Evolutionary conservation across 2,888 invertebrate species (phyloP).

Genomic region (Epinotia demarniana): DNA sequence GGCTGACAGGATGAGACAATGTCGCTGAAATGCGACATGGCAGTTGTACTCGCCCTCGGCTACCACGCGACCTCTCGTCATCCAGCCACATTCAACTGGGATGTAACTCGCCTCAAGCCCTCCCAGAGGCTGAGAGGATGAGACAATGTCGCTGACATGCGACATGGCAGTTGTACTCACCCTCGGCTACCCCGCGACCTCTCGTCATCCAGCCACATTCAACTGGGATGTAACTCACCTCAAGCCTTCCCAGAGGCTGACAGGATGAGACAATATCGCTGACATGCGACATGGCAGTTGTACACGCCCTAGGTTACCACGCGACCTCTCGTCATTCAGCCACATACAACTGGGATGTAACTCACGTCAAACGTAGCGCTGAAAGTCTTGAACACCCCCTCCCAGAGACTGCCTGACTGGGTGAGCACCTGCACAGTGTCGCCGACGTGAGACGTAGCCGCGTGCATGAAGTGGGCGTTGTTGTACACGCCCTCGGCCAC

Average conservation of each 20-base stretch:
- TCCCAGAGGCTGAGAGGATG: constrained; percentile 93
- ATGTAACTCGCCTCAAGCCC: constrained; percentile 89
- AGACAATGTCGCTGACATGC: constrained; percentile 93
- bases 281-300: too few relatives aligned
- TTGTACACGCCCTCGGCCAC: constrained; percentile 94
- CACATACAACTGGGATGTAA: too few relatives aligned
- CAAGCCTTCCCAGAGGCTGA: too few relatives aligned
- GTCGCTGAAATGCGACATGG: constrained; percentile 88
- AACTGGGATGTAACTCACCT: too few relatives aligned
- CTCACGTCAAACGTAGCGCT: constrained; percentile 93
- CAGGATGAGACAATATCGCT: too few relatives aligned
- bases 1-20: constrained; percentile 63
- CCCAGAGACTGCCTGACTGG: constrained; percentile 93
- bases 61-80: background rate
- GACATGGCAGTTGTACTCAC: constrained; percentile 94
- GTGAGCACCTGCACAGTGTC: constrained; percentile 92
- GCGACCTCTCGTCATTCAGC: background rate
- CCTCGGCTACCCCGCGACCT: constrained; percentile 82
- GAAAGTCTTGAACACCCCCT: constrained; percentile 96
- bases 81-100: too few relatives aligned
- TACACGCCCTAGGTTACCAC: too few relatives aligned
- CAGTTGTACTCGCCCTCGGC: constrained; percentile 64
- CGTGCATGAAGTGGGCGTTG: constrained; percentile 96
- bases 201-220: too few relatives aligned
- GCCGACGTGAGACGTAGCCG: constrained; percentile 93